A percentile compares a stretch with the other conserved stretches of the same genome.
Conservation (phyloP, 30 jellyfish, hydroid and myxozoan species). For the Morbakka virulenta region DNA sequence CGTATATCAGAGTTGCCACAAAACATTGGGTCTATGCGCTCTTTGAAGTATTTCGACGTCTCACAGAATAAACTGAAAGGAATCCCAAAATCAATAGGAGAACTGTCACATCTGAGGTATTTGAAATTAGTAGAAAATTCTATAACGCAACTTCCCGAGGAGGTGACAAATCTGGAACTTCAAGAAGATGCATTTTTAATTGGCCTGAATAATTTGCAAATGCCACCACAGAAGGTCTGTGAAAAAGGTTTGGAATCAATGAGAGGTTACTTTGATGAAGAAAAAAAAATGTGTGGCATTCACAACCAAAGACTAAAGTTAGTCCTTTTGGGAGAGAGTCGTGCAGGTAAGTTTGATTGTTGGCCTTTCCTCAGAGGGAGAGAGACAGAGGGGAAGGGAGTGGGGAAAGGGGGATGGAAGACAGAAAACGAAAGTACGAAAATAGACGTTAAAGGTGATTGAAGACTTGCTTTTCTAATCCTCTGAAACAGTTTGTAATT, state of each 20-base stretch:
- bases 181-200: slow-evolving; percentile 45
- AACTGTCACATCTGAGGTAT: slow-evolving; percentile 18
- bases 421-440: neutral
- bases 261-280: slow-evolving; percentile 61
- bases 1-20: slow-evolving; percentile 34
- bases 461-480: too few species aligned
- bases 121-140: slow-evolving; percentile 52
- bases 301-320: slow-evolving; percentile 64
- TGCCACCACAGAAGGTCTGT: slow-evolving; percentile 83
- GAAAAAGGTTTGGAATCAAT: slow-evolving; percentile 64
- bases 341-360: slow-evolving; percentile 67
- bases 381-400: too few species aligned
- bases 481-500: too few species aligned
- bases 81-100: slow-evolving; percentile 70
- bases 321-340: slow-evolving; percentile 72
- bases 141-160: slow-evolving; percentile 72
- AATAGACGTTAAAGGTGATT: neutral
- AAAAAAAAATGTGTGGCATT: slow-evolving; percentile 7
- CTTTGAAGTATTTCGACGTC: slow-evolving; percentile 41
- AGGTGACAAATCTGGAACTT: slow-evolving; percentile 24
- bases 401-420: too few species aligned
- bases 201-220: slow-evolving; percentile 70
- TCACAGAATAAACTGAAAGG: slow-evolving; percentile 42
- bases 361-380: too few species aligned
- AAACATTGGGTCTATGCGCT: slow-evolving; percentile 9